These are phyloP conservation scores for Bombus cullumanus DNA, from an alignment of 1,140 invertebrate genomes.

Conservation along the genomic window DNA sequence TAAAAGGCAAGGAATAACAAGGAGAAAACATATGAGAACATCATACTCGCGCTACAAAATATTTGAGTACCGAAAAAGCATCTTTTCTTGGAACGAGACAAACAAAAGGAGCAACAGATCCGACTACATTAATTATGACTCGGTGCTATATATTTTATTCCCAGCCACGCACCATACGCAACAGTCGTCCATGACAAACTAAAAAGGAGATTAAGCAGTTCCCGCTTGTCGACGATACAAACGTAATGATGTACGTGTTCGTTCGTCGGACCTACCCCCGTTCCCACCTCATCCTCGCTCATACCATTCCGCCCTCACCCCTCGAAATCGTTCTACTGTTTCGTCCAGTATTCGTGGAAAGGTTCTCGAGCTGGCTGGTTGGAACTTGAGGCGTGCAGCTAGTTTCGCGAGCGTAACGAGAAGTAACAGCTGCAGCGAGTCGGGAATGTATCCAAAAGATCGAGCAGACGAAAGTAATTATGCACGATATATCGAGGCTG, in stretches of 20 bases:
- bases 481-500: conserved; percentile 64
- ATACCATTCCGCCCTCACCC: neutral
- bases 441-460: conserved; percentile 65
- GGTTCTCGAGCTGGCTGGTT: conserved; percentile 40
- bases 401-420: conserved; percentile 66
- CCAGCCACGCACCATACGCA: neutral
- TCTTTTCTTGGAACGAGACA: neutral
- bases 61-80: too few relatives aligned
- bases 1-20: too few relatives aligned
- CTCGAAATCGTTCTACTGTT: conserved; percentile 9
- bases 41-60: neutral
- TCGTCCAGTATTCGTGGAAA: conserved; percentile 39
- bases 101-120: neutral
- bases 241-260: conserved; percentile 65
- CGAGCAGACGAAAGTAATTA: conserved; percentile 69
- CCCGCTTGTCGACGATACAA: conserved; percentile 43
- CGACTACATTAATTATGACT: conserved; percentile 23
- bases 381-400: conserved; percentile 62
- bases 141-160: conserved; percentile 39
- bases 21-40: neutral
- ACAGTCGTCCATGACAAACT: conserved; percentile 27
- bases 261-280: conserved; percentile 39
- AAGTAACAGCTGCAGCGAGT: conserved; percentile 69
- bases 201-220: conserved; percentile 54
- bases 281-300: conserved; percentile 12